Evolutionary conservation across 2,888 invertebrate genomes (phyloP), one percentile per base, ranked within the genome.

Genomic region (Acanthosepion pharaonis): DNA sequence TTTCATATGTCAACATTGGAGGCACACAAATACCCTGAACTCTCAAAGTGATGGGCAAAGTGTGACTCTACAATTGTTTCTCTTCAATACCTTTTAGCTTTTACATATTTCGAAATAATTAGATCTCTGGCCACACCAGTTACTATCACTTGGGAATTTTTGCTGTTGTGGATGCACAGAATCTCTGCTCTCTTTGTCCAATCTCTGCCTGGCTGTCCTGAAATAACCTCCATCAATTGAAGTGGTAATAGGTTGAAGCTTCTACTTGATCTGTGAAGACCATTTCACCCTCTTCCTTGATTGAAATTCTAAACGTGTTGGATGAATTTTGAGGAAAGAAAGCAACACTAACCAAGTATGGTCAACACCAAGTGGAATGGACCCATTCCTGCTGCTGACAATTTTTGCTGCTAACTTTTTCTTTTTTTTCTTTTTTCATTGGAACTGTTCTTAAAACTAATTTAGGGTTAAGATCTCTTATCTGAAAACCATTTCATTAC

Each of bases 21-120:
- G 95, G 95, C 95, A 95, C 95, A 95, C 95, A 95, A 95, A 91
- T 28, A 96, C 95, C 96, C 96, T 95, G 95, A 94, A 95, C 96
- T 96, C 96, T 96, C 96, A 96, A 96, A 96, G 96, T 95, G 95
- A 95, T 94, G 96, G 96, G 96, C 95, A 95, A 95, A 94, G 94
- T 96, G 96, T 95, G 95, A 95, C 95, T 95, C 95, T 94, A 94
- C 23, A 42, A 91, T 92, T 55, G 51, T 93, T 59, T 93, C 49
- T 51, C 93, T 93, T 93, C 51, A n/a, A 11, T 53, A n/a, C 33
- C 78, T 15, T 78, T 33, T 78, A 28, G 28, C 78, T 8, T 78
- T n/a, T 78, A 11, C n/a, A 20, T 23, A 23, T 59, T 59, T 59
- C n/a, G 11, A 78, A 15, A 78, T 78, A n/a, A 15, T 78, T 78